These are phyloP conservation scores for Enteromius viviparus DNA, from an alignment of 2,797 vertebrate genomes.

Conservation along the genomic window DNA sequence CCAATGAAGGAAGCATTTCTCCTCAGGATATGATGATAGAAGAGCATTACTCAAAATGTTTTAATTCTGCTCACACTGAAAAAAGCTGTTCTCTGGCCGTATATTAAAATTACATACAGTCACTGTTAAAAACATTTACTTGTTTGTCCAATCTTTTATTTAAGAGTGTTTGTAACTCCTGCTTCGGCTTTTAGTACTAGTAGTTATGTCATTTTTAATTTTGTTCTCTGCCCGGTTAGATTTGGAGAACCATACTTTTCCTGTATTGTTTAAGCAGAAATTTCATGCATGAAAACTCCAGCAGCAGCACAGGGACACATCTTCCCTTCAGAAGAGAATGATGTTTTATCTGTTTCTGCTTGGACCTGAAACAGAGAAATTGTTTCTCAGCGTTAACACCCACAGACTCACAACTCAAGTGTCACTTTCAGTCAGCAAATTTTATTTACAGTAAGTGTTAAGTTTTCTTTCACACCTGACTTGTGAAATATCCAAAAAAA, in stretches of 20 bases:
- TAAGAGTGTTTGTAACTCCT: not conserved
- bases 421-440: too few species aligned
- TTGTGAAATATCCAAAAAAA: too few species aligned
- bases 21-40: not conserved
- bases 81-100: not conserved
- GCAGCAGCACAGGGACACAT: too few species aligned
- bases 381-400: too few species aligned
- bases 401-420: too few species aligned
- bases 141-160: accelerated
- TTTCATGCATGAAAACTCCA: too few species aligned
- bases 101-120: not conserved
- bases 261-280: too few species aligned
- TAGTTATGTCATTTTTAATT: not conserved
- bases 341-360: too few species aligned
- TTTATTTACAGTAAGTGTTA: too few species aligned
- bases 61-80: not conserved
- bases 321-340: too few species aligned
- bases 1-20: not conserved
- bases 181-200: not conserved
- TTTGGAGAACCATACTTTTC: not conserved
- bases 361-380: too few species aligned
- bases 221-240: not conserved
- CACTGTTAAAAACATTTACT: not conserved
- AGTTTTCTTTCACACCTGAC: too few species aligned
- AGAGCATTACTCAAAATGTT: not conserved